These are phyloP conservation scores for Gymnarchus niloticus DNA, from an alignment of 2,113 vertebrate species.

Conservation along the genomic window DNA sequence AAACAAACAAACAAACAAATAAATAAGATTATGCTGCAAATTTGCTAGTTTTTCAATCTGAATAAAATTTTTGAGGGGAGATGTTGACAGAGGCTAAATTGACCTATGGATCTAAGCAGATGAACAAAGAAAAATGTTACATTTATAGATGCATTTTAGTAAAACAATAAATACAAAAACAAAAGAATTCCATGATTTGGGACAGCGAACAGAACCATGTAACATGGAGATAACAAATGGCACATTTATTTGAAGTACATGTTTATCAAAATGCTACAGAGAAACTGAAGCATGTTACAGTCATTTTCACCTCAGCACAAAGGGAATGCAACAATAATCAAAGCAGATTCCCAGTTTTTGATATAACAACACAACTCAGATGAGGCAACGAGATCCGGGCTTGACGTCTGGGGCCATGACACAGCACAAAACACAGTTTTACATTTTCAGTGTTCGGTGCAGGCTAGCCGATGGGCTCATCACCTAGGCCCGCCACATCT, in stretches of 20 bases:
- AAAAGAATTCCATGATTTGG: not conserved
- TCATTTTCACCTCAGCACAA: not conserved
- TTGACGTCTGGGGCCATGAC: not conserved
- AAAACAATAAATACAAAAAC: not conserved
- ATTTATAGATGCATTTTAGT: not conserved
- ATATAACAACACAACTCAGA: not conserved
- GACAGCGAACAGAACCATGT: not conserved
- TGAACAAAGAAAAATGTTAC: not conserved
- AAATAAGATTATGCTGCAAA: not conserved
- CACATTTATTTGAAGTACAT: not conserved
- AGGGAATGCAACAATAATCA: not conserved
- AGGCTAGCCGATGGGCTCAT: not conserved
- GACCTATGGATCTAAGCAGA: not conserved
- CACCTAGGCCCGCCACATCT: not conserved
- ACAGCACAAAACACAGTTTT: not conserved
- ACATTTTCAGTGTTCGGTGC: not conserved
- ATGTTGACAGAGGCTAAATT: not conserved
- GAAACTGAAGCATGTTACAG: not conserved
- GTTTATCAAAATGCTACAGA: not conserved
- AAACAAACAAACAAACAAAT: not conserved
- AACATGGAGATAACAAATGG: not conserved
- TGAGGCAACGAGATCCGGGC: not conserved
- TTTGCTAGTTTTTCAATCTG: not conserved
- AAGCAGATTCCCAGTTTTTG: not conserved
- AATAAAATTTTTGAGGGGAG: not conserved